Base-by-base conservation (phyloP, 2,113 vertebrate species). In the Poicephalus meyeri region DNA sequence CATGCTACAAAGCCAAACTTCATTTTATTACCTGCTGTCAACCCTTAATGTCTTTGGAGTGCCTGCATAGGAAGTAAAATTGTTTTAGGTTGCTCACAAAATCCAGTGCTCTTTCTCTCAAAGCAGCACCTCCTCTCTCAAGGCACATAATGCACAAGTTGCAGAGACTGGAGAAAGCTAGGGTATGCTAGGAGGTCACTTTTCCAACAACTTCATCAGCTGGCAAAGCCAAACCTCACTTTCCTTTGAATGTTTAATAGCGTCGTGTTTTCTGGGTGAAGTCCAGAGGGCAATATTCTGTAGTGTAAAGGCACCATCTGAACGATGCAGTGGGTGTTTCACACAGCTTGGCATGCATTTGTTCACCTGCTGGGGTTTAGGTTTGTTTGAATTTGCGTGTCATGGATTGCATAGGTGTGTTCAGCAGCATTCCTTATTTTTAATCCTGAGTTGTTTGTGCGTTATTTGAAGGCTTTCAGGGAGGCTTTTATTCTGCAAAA, bases 121-220 rank as follows among this genome's bases (percentile, higher is more conserved):
- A n/a, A 84, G 28, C 0, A 1, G 11, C 1, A 2, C 9, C 31
- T 72, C 46, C 37, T 41, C 25, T 76, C 37, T 63, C 16, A 16
- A 4, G 14, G 29, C 13, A 35, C 31, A 16, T 21, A 66, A 56
- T 7, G 50, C 8, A 41, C 7, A 64, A 74, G 21, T 47, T 39
- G 26, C 6, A 66, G 14, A 28, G 26, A 26, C 23, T 69, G 31
- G 28, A 64, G 23, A 87, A 64, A 16, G 12, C 4, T 7, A 63
- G 16, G 25, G 47, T 61, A 80, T n/a, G 31, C 72, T 78, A 71
- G 85, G 95, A 92, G 89, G 94, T 94, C 78, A 79, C n/a, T 80
- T 92, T 91, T 87, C 61, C n/a, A 68, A 61, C 84, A 87, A 76
- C 87, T 68, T 76, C 58, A 49, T 81, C 79, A 95, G 71, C 63